phyloP scores from a whole-genome alignment of 2,113 vertebrate genomes.

The Electrona antarctica region DNA sequence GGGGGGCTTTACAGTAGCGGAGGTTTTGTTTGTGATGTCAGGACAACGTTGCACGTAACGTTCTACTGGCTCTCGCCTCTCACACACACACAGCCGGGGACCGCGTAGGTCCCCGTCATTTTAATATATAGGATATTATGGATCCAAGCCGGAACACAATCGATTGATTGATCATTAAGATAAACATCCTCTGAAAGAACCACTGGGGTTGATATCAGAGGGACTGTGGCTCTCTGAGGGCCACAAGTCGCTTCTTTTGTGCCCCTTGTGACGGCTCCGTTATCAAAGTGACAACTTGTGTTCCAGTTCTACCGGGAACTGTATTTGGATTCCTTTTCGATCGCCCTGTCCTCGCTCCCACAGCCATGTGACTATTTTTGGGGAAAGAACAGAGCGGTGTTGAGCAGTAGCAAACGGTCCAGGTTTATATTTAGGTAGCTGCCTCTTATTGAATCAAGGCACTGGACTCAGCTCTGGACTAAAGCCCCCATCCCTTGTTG shows the following conservation, averaged over 20 bases:
- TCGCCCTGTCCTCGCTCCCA: background rate
- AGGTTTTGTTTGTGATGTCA: conserved; percentile 22
- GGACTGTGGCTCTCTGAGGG: too few relatives aligned
- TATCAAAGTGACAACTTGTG: conserved; percentile 31
- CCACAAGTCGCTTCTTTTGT: too few relatives aligned
- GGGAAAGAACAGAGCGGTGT: background rate
- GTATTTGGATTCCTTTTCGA: conserved; percentile 21
- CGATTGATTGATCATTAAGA: too few relatives aligned
- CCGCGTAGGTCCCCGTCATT: too few relatives aligned
- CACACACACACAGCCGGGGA: background rate
- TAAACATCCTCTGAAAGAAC: too few relatives aligned
- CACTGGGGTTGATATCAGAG: too few relatives aligned
- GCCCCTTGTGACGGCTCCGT: background rate
- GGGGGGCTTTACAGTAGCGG: conserved; percentile 23
- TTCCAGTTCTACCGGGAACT: conserved; percentile 32
- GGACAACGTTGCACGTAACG: conserved; percentile 13
- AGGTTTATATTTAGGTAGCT: conserved; percentile 51
- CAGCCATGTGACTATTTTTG: conserved; percentile 48
- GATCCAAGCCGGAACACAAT: too few relatives aligned
- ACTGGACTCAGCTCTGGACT: conserved; percentile 30
- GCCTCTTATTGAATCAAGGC: conserved; percentile 36
- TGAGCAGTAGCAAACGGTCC: conserved; percentile 13
- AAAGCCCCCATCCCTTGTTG: too few relatives aligned
- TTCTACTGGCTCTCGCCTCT: conserved; percentile 16
- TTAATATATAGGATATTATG: too few relatives aligned